Evolutionary conservation across 2,888 invertebrate species (phyloP).

Genomic region (Nebria salina): DNA sequence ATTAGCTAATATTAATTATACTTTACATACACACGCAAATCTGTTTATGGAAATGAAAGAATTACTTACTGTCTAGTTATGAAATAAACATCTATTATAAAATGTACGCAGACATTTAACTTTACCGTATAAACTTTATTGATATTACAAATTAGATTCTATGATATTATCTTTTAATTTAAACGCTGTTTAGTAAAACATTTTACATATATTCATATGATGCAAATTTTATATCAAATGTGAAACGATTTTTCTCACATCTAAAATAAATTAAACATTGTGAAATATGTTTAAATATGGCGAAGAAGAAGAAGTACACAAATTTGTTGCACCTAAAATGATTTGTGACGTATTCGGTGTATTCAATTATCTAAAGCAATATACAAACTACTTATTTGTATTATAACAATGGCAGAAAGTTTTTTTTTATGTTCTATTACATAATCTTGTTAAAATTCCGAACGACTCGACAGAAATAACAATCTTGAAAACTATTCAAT

Average conservation of each 20-base stretch:
- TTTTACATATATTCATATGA: neutral
- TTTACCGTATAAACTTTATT: neutral
- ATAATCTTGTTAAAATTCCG: neutral
- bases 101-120: neutral
- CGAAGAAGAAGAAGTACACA: too few relatives aligned
- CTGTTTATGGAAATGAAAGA: conserved; percentile 29
- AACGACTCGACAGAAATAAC: neutral
- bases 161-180: neutral
- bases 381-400: neutral
- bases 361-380: neutral
- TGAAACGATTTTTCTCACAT: too few relatives aligned
- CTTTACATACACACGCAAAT: conserved; percentile 24
- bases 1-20: conserved; percentile 37
- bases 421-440: neutral
- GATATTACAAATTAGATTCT: neutral
- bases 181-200: neutral
- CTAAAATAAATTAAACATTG: too few relatives aligned
- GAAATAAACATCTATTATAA: conserved; percentile 1
- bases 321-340: too few relatives aligned
- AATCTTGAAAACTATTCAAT: conserved; percentile 1
- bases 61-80: neutral
- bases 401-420: neutral
- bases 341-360: too few relatives aligned
- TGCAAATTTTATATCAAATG: too few relatives aligned
- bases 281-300: too few relatives aligned